These are phyloP conservation scores for Gambusia holbrooki DNA, from an alignment of 2,113 vertebrate genomes.

Conservation along the genomic window DNA sequence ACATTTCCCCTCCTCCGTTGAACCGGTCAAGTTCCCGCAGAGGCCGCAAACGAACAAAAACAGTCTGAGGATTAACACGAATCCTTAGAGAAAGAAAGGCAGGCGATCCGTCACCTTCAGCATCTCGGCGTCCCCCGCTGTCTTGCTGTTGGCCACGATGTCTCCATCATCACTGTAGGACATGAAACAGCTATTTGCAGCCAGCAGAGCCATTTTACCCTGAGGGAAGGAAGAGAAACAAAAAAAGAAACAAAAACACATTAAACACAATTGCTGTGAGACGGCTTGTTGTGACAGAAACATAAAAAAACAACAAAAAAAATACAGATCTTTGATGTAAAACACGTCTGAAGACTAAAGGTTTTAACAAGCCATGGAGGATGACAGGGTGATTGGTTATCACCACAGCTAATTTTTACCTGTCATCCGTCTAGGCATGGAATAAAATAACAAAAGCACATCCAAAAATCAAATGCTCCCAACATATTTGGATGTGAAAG, in stretches of 20 bases:
- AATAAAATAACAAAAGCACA: not conserved
- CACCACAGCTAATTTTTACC: not conserved
- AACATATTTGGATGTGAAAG: not conserved
- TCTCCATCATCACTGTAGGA: constrained; percentile 94
- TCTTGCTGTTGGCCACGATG: constrained; percentile 91
- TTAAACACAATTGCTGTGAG: constrained; percentile 46
- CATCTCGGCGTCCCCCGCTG: constrained; percentile 92
- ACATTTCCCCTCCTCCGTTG: constrained; percentile 5
- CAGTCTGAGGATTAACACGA: constrained; percentile 32
- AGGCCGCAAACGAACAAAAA: constrained; percentile 25
- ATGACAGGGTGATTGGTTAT: not conserved
- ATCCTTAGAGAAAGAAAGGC: constrained; percentile 29
- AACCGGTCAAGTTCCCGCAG: constrained; percentile 24
- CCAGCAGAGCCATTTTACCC: constrained; percentile 94
- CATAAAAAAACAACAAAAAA: constrained; percentile 29
- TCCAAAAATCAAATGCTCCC: not conserved
- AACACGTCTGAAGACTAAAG: constrained; percentile 52
- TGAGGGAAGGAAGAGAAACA: constrained; percentile 38
- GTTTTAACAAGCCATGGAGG: constrained; percentile 34
- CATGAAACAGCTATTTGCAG: constrained; percentile 94
- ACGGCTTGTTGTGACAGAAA: constrained; percentile 46
- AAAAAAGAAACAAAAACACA: constrained; percentile 26
- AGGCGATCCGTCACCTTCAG: constrained; percentile 87
- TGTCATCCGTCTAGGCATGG: not conserved
- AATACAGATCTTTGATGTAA: constrained; percentile 46